phyloP scores from a whole-genome alignment of 2,888 invertebrate species.

The Allacma fusca region DNA sequence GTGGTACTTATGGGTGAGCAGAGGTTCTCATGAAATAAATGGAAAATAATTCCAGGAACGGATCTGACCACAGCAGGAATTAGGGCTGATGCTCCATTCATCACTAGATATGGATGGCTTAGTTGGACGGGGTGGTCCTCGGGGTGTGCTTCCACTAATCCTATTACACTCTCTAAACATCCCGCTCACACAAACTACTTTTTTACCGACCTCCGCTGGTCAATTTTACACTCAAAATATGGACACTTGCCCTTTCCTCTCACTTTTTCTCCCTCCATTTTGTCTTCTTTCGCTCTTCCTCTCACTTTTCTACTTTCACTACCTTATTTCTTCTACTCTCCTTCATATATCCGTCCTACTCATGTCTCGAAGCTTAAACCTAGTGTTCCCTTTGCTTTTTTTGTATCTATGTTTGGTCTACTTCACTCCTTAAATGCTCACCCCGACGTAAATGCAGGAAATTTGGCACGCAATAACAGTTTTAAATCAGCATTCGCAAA shows the following conservation, averaged over 20 bases:
- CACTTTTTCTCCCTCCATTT: conserved; percentile 14
- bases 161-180: conserved; percentile 41
- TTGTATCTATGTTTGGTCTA: too few relatives aligned
- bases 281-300: background rate
- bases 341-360: too few relatives aligned
- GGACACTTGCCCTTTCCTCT: conserved; percentile 12
- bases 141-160: conserved; percentile 45
- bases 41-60: conserved; percentile 16
- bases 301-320: too few relatives aligned
- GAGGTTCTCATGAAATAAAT: background rate
- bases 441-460: too few relatives aligned
- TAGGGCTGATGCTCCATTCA: conserved; percentile 43
- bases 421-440: too few relatives aligned
- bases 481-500: too few relatives aligned
- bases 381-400: too few relatives aligned
- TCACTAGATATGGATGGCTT: conserved; percentile 47
- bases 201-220: conserved; percentile 8
- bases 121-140: conserved; percentile 35
- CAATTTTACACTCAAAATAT: conserved; percentile 4
- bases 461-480: too few relatives aligned
- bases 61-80: conserved; percentile 14
- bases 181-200: background rate
- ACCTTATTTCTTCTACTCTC: too few relatives aligned
- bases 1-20: background rate
- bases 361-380: too few relatives aligned